Evolutionary conservation across 2,113 vertebrate genomes (phyloP).

Genomic region (Proterorhinus semilunaris): DNA sequence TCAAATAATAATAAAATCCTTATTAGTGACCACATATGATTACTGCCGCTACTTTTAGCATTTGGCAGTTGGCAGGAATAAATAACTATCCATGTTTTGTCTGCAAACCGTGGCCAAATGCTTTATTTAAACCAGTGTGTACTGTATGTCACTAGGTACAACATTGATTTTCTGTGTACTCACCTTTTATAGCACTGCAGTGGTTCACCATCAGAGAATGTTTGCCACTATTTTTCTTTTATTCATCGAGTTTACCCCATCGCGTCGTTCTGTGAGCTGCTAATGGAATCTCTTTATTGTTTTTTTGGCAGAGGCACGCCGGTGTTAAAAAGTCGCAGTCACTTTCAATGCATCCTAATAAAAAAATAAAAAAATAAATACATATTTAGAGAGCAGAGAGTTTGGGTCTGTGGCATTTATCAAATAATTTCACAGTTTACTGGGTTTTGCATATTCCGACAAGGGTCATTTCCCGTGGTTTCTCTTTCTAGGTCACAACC

Average conservation of each 20-base stretch:
- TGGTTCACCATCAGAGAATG: conserved; percentile 50
- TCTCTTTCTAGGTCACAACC: conserved; percentile 55
- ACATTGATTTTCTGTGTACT: conserved; percentile 18
- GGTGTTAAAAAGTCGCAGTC: conserved; percentile 32
- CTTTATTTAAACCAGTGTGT: background rate
- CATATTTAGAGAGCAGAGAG: conserved; percentile 11
- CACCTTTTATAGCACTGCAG: conserved; percentile 21
- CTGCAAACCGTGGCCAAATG: conserved; percentile 24
- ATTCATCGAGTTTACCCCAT: conserved; percentile 57
- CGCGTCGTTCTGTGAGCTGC: conserved; percentile 24
- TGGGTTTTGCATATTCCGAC: conserved; percentile 29
- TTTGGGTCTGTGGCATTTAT: conserved; percentile 35
- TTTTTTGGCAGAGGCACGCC: conserved; percentile 17
- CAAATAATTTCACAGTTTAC: conserved; percentile 12
- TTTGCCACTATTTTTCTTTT: conserved; percentile 54
- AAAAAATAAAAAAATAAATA: conserved; percentile 7
- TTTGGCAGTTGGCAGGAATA: no score
- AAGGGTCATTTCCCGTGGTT: conserved; percentile 42
- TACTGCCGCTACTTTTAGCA: no score
- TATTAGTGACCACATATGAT: no score
- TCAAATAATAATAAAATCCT: no score
- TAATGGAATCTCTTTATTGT: conserved; percentile 30
- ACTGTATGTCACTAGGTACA: conserved; percentile 5
- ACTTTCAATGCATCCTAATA: conserved; percentile 13
- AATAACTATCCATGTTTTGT: background rate